Evolutionary conservation across 2,797 vertebrate genomes (phyloP).

Genomic region (Sardinella longiceps): DNA sequence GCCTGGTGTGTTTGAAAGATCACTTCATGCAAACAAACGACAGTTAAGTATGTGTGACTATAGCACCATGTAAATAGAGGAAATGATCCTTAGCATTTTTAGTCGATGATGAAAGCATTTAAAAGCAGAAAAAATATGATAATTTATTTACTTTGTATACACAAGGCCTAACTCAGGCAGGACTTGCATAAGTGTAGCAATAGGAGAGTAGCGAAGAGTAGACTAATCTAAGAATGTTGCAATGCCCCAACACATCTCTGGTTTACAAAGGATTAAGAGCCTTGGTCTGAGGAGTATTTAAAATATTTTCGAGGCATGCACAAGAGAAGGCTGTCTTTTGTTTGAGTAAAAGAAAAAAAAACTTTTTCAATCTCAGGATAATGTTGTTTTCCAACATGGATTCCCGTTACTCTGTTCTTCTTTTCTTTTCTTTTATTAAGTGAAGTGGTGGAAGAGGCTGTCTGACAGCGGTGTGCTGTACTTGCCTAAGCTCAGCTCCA

Average conservation of each 20-base stretch:
- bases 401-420: background rate
- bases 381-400: background rate
- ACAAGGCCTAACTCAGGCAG: too few species aligned
- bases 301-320: background rate
- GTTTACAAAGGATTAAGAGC: background rate
- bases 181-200: background rate
- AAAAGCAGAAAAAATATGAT: too few species aligned
- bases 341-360: background rate
- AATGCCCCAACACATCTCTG: background rate
- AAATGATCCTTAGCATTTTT: background rate
- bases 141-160: too few species aligned
- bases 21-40: background rate
- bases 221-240: background rate
- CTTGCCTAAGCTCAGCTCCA: background rate
- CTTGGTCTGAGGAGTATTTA: background rate
- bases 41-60: background rate
- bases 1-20: background rate
- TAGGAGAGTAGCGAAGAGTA: background rate
- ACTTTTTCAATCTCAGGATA: background rate
- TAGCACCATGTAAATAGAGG: background rate
- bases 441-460: background rate
- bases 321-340: background rate
- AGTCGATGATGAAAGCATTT: too few species aligned
- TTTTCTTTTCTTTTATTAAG: background rate
- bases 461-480: background rate